Evolutionary conservation across 1,140 invertebrate species (phyloP).

Genomic region (Macrosteles quadrilineatus): DNA sequence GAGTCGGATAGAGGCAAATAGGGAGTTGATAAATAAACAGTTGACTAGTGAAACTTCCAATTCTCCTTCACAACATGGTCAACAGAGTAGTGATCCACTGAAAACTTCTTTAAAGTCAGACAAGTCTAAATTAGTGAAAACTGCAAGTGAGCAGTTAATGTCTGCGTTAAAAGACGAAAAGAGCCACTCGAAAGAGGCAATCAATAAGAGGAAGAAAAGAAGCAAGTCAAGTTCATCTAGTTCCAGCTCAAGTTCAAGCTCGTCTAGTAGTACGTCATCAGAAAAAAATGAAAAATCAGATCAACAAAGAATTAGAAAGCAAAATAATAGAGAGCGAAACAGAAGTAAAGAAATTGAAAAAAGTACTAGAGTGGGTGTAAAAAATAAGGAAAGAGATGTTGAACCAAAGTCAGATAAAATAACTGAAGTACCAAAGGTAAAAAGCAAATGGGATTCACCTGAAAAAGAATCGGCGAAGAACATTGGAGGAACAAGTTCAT

Average conservation of each 20-base stretch:
- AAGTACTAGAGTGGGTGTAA: slow-evolving; percentile 3
- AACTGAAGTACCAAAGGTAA: not conserved
- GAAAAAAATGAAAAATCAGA: not conserved
- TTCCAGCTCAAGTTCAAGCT: slow-evolving; percentile 16
- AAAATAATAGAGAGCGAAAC: too few relatives aligned
- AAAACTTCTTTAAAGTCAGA: not conserved
- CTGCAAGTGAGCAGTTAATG: slow-evolving; percentile 15
- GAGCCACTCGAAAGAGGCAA: not conserved
- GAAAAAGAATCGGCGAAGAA: not conserved
- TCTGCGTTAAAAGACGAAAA: not conserved
- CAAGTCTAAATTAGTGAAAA: slow-evolving; percentile 14
- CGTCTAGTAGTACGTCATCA: slow-evolving; percentile 16
- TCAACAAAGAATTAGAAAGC: too few relatives aligned
- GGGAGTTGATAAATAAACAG: not conserved
- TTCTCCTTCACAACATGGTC: not conserved
- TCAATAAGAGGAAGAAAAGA: slow-evolving; percentile 42
- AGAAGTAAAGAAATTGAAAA: not conserved
- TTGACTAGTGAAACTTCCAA: not conserved
- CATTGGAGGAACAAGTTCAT: not conserved
- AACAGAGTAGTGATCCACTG: not conserved
- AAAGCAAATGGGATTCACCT: slow-evolving; percentile 22
- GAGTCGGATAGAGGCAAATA: slow-evolving; percentile 46
- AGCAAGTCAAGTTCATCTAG: slow-evolving; percentile 46
- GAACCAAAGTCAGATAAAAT: not conserved
- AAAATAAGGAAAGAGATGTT: not conserved